Conservation (phyloP, 2,113 vertebrate species). For the Poeciliopsis prolifica region DNA sequence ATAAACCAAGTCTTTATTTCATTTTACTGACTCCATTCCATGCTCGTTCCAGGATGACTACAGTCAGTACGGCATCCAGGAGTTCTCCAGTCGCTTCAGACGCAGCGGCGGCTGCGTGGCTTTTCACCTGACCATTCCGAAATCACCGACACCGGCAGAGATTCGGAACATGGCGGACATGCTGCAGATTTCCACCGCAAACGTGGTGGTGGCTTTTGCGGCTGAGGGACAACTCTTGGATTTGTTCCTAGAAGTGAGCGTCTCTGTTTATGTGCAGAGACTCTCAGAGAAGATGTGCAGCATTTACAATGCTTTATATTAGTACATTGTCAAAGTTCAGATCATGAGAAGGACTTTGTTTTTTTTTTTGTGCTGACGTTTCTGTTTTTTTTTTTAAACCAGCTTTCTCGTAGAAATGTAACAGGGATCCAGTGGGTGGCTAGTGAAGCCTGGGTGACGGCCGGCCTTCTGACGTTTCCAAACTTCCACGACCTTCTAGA, state of each 20-base stretch:
- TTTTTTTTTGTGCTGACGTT: background rate
- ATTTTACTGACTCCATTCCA: background rate
- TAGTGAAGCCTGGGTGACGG: constrained; percentile 76
- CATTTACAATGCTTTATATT: background rate
- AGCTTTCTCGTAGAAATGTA: constrained; percentile 69
- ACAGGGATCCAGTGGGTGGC: constrained; percentile 78
- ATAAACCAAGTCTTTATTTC: background rate
- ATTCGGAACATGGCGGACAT: constrained; percentile 62
- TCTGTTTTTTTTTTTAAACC: background rate
- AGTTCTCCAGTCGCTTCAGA: constrained; percentile 70
- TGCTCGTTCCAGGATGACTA: constrained; percentile 73
- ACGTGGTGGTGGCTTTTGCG: constrained; percentile 77
- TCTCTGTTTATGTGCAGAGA: background rate
- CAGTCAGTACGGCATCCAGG: constrained; percentile 79
- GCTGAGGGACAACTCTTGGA: constrained; percentile 73
- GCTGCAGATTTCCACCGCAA: constrained; percentile 68
- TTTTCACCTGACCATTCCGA: constrained; percentile 71
- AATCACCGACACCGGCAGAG: constrained; percentile 51
- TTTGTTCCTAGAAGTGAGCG: constrained; percentile 66
- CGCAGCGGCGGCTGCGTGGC: constrained; percentile 72
- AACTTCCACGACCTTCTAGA: constrained; percentile 64
- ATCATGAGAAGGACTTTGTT: no score
- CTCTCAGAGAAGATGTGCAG: background rate
- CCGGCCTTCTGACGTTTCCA: constrained; percentile 65
- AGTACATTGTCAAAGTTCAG: background rate